Evolutionary conservation across 2,888 invertebrate species (phyloP).

Genomic region (Labia minor): DNA sequence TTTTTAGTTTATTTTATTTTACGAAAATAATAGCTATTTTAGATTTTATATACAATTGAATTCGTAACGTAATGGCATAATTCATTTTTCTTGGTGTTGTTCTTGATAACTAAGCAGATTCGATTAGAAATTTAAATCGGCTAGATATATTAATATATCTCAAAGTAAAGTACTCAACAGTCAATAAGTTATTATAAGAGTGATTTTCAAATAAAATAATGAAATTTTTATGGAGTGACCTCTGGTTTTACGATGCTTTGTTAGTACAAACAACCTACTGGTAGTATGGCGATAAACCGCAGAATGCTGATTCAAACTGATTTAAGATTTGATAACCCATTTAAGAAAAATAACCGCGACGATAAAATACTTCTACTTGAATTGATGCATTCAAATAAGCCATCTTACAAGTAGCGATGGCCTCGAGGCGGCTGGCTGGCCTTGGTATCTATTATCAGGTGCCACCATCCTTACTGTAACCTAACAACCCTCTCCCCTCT

Average conservation of each 20-base stretch:
- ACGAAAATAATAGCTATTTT: too few relatives aligned
- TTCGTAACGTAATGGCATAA: too few relatives aligned
- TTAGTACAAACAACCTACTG: not conserved
- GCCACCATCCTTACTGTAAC: too few relatives aligned
- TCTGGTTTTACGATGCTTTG: not conserved
- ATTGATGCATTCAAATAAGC: constrained; percentile 3
- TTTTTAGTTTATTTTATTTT: too few relatives aligned
- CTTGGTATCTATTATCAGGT: too few relatives aligned
- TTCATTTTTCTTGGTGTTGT: too few relatives aligned
- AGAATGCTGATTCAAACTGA: not conserved
- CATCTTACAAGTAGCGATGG: not conserved
- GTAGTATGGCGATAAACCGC: not conserved
- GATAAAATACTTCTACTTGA: constrained; percentile 4
- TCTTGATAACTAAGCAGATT: too few relatives aligned
- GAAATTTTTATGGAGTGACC: constrained; percentile 2
- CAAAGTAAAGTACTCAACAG: not conserved
- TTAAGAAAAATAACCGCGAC: not conserved
- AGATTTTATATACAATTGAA: too few relatives aligned
- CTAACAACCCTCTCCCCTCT: too few relatives aligned
- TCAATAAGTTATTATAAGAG: not conserved
- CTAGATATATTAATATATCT: not conserved
- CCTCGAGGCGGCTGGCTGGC: too few relatives aligned
- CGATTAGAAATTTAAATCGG: too few relatives aligned
- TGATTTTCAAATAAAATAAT: not conserved
- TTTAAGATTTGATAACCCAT: not conserved